Evolutionary conservation across 2,888 invertebrate species (phyloP), one percentile per base, ranked within the genome.

Genomic region (Trachelus iudaicus): DNA sequence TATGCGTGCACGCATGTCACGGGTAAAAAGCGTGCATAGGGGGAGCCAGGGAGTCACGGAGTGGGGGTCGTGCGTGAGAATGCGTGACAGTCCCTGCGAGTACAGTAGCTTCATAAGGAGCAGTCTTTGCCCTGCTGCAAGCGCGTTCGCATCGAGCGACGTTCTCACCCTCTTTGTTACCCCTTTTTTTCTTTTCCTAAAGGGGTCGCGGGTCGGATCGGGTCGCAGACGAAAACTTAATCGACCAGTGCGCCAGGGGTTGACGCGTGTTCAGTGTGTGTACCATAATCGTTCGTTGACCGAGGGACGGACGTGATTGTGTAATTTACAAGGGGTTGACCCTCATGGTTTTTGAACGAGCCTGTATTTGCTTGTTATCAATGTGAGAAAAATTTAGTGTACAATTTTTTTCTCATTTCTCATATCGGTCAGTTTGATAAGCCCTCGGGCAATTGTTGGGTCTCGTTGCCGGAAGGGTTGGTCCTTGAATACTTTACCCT

Each of bases 71-170:
- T 79, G 78, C 78, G 83, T 79, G 84, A 79, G 81, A 81, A 82
- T 78, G 82, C 80, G 83, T 75, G 79, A 77, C 77, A 79, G 82
- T 77, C 80, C 81, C 81, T 69, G 82, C 73, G 82, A 81, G 84
- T 75, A 81, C 84, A 83, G 85, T 84, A 84, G 86, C 84, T 87
- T 83, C 85, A 83, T 82, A 79, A 83, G 80, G 82, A 86, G 87
- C 89, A 89, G 89, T 89, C 85, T 89, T 79, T 84, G 86, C 80
- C 77, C 83, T 79, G 86, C 86, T 84, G 87, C 83, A 85, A 85
- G 82, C 80, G 83, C 84, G 86, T 73, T 84, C 84, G 82, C 84
- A 84, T 89, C 88, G 86, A 73, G 73, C 82, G 81, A 77, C 77
- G 40, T 30, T 79, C 78, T 73, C 80, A 80, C 75, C 77, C 79